Conservation (phyloP, 30 jellyfish, hydroid and myxozoan genomes). For the Chrysaora quinquecirrha region DNA sequence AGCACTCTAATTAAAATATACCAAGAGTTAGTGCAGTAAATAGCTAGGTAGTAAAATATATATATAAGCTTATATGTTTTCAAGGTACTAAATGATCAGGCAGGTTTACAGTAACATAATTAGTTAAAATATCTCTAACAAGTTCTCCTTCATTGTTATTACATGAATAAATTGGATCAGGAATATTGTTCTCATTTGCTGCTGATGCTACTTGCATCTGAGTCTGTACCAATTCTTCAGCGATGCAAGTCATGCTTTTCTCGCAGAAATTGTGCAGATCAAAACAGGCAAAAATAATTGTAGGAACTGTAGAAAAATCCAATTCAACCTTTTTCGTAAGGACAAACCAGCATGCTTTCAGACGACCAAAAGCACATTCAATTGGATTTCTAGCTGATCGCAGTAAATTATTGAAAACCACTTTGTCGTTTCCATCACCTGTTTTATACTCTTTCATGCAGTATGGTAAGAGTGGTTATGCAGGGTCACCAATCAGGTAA, state of each 20-base stretch:
- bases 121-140: too few species aligned
- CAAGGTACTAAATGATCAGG: neutral
- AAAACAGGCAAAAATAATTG: conserved; percentile 63
- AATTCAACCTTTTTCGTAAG: conserved; percentile 56
- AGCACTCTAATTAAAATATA: too few species aligned
- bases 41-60: too few species aligned
- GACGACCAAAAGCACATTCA: too few species aligned
- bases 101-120: neutral
- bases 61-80: too few species aligned
- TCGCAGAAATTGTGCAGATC: conserved; percentile 75
- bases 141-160: neutral
- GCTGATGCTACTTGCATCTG: neutral
- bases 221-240: neutral
- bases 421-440: conserved; percentile 60
- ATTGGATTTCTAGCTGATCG: too few species aligned
- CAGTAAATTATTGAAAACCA: conserved; percentile 64
- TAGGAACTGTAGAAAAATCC: conserved; percentile 48
- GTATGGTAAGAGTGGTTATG: conserved; percentile 73
- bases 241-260: neutral
- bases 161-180: neutral
- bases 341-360: conserved; percentile 66
- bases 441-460: conserved; percentile 80
- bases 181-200: neutral
- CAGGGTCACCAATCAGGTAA: too few species aligned
- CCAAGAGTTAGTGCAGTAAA: too few species aligned